Conservation (phyloP, 2,797 vertebrate species). For the Epinephelus coioides region DNA sequence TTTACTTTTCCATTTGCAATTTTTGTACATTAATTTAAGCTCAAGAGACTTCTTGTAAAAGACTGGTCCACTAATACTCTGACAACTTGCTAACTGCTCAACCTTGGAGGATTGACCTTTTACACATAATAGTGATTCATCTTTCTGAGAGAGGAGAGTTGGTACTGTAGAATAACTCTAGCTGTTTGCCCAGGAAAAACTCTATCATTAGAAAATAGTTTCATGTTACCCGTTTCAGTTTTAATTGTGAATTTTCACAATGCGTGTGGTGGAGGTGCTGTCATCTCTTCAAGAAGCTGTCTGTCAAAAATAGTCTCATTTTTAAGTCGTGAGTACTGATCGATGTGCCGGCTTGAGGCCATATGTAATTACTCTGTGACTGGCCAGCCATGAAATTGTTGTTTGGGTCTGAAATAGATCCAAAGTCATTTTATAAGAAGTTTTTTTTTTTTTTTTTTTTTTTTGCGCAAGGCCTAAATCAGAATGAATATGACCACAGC, state of each 20-base stretch:
- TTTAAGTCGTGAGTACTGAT: slow-evolving; percentile 66
- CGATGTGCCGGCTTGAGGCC: slow-evolving; percentile 64
- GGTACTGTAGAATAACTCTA: neutral
- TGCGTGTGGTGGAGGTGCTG: slow-evolving; percentile 9
- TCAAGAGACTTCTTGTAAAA: neutral
- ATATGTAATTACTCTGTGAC: slow-evolving; percentile 76
- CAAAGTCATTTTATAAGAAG: slow-evolving; percentile 60
- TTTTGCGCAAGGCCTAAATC: slow-evolving; percentile 39
- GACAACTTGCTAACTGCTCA: neutral
- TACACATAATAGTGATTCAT: neutral
- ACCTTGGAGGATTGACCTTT: neutral
- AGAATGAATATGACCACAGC: slow-evolving; percentile 34
- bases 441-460: slow-evolving; percentile 48
- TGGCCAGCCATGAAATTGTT: slow-evolving; percentile 80
- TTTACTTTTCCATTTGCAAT: neutral
- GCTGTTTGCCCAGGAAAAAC: slow-evolving; percentile 10
- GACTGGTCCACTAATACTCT: neutral
- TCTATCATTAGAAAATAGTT: slow-evolving; percentile 25
- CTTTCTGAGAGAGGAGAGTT: neutral
- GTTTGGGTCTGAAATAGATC: slow-evolving; percentile 78
- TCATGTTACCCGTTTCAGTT: slow-evolving; percentile 10
- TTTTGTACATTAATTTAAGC: neutral
- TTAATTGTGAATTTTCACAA: slow-evolving; percentile 26
- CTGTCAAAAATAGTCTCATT: slow-evolving; percentile 67
- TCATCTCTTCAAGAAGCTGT: slow-evolving; percentile 51